Evolutionary conservation across 2,797 vertebrate genomes (phyloP).

Genomic region (Myotis daubentonii): DNA sequence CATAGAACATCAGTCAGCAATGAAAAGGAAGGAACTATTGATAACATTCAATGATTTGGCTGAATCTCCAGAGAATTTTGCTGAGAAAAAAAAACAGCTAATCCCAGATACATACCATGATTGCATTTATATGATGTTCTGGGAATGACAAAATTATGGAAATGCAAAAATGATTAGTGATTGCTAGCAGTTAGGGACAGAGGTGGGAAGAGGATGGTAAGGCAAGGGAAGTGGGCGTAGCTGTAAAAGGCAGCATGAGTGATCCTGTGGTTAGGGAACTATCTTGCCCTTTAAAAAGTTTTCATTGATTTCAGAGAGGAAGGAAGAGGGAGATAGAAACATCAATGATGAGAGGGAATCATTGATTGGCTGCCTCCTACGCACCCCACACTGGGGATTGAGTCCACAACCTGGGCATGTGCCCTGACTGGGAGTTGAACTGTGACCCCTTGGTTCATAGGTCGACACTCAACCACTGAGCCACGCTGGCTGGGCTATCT

Average conservation of each 20-base stretch:
- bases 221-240: neutral
- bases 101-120: neutral
- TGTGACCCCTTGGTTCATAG: neutral
- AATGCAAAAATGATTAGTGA: neutral
- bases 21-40: neutral
- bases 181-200: neutral
- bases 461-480: neutral
- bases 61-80: neutral
- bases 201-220: neutral
- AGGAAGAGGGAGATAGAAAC: no score
- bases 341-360: no score
- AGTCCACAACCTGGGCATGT: neutral
- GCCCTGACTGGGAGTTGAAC: neutral
- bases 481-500: neutral
- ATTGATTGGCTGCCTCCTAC: no score
- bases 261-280: neutral
- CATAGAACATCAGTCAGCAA: neutral
- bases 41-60: neutral
- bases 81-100: neutral
- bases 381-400: no score
- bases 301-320: no score
- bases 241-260: neutral
- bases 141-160: neutral
- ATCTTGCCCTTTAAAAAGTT: neutral
- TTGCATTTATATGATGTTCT: neutral